phyloP scores from a whole-genome alignment of 2,797 vertebrate genomes.

The Petrocephalus schoutedeni region DNA sequence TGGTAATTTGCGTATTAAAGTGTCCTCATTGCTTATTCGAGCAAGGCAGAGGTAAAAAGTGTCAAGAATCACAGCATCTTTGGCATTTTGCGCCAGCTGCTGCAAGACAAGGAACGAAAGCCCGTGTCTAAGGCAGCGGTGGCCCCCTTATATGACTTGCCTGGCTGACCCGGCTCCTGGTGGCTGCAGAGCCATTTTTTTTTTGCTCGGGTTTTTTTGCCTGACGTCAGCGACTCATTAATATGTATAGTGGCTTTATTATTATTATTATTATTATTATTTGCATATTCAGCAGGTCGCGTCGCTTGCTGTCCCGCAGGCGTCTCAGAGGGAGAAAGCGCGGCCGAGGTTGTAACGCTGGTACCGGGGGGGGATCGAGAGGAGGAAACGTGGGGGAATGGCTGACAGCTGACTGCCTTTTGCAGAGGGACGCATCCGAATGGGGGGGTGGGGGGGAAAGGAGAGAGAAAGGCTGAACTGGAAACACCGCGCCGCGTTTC shows the following conservation, averaged over 20 bases:
- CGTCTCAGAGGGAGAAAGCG: slow-evolving; percentile 45
- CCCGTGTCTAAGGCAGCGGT: neutral
- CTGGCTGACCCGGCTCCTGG: neutral
- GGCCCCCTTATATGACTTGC: neutral
- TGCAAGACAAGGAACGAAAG: neutral
- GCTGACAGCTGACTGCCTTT: slow-evolving; percentile 56
- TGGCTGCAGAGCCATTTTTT: neutral
- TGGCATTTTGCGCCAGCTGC: neutral
- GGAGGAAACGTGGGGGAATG: slow-evolving; percentile 55
- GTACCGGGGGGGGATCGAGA: slow-evolving; percentile 50
- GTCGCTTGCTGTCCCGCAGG: slow-evolving; percentile 59
- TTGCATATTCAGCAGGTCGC: slow-evolving; percentile 51
- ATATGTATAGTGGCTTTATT: slow-evolving; percentile 29
- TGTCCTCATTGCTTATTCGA: neutral
- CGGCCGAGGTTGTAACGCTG: slow-evolving; percentile 38
- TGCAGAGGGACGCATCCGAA: slow-evolving; percentile 47
- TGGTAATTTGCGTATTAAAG: neutral
- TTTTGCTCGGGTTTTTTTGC: neutral
- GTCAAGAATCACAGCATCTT: neutral
- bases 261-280: slow-evolving; percentile 14
- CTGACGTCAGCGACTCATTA: slow-evolving; percentile 37
- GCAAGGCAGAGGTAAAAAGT: neutral
- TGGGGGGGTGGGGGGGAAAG: slow-evolving; percentile 13
- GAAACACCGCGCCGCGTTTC: slow-evolving; percentile 22
- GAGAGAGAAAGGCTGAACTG: neutral